These are phyloP conservation scores for Cosmia trapezina DNA, from an alignment of 2,888 invertebrate species.

Conservation along the genomic window DNA sequence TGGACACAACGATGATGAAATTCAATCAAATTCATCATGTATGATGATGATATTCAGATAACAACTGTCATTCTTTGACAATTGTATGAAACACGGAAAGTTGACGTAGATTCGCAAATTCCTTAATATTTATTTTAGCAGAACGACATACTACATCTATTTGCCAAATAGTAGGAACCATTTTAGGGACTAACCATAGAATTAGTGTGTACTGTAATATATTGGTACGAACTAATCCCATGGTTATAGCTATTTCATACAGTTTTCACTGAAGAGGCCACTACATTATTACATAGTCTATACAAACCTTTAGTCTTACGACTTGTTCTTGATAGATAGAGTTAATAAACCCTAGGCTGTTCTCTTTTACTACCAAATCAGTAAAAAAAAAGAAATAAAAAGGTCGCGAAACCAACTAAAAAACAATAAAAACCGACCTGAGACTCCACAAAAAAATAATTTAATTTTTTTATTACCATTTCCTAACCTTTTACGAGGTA, in stretches of 20 bases:
- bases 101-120: neutral
- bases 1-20: too few species aligned
- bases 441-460: constrained; percentile 47
- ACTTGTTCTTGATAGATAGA: constrained; percentile 23
- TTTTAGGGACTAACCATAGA: too few species aligned
- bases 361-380: constrained; percentile 37
- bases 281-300: neutral
- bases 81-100: too few species aligned
- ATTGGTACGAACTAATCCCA: neutral
- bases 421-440: constrained; percentile 46
- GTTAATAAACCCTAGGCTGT: constrained; percentile 16
- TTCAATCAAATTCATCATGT: too few species aligned
- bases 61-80: too few species aligned
- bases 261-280: neutral
- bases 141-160: neutral
- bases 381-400: constrained; percentile 40
- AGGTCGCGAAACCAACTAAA: constrained; percentile 32
- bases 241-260: neutral
- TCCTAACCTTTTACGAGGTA: constrained; percentile 54
- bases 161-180: too few species aligned
- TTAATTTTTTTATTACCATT: constrained; percentile 52
- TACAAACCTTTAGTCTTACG: constrained; percentile 1
- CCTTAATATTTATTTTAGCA: neutral
- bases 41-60: too few species aligned
- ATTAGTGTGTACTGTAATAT: neutral